Conservation (phyloP, 2,888 invertebrate species). For the Temnothorax unifasciatus region DNA sequence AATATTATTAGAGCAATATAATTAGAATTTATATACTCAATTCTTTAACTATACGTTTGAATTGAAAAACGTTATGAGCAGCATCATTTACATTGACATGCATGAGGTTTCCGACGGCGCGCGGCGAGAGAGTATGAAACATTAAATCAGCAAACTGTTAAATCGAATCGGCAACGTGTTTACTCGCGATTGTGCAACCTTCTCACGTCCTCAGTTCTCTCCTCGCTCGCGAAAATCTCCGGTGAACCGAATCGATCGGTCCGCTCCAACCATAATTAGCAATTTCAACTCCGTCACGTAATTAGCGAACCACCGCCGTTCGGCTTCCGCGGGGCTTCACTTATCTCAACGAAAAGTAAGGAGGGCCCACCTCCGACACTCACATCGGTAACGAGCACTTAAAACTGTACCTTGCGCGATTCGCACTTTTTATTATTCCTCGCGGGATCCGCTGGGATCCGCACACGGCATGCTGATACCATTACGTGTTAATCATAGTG, state of each 20-base stretch:
- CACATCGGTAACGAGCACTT: constrained; percentile 49
- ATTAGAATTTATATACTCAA: not conserved
- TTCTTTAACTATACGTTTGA: not conserved
- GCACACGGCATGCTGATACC: constrained; percentile 9
- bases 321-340: constrained; percentile 29
- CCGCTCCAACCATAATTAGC: constrained; percentile 39
- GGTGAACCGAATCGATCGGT: constrained; percentile 8
- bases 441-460: not conserved
- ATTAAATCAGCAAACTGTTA: constrained; percentile 20
- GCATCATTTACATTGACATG: not conserved
- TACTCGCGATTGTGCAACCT: constrained; percentile 20
- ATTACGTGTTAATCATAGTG: constrained; percentile 42
- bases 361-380: constrained; percentile 31
- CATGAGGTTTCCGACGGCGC: not conserved
- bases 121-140: not conserved
- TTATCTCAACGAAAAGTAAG: constrained; percentile 33
- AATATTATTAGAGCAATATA: not conserved
- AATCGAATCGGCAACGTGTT: constrained; percentile 3
- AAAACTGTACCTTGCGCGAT: constrained; percentile 45
- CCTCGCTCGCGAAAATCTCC: constrained; percentile 20
- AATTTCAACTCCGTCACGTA: constrained; percentile 54
- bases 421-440: constrained; percentile 56
- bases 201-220: constrained; percentile 16
- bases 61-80: not conserved
- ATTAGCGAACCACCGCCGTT: constrained; percentile 40